Evolutionary conservation across 2,797 vertebrate species (phyloP), one percentile per base, ranked within the genome.

Genomic region (Psittacula derbiana): DNA sequence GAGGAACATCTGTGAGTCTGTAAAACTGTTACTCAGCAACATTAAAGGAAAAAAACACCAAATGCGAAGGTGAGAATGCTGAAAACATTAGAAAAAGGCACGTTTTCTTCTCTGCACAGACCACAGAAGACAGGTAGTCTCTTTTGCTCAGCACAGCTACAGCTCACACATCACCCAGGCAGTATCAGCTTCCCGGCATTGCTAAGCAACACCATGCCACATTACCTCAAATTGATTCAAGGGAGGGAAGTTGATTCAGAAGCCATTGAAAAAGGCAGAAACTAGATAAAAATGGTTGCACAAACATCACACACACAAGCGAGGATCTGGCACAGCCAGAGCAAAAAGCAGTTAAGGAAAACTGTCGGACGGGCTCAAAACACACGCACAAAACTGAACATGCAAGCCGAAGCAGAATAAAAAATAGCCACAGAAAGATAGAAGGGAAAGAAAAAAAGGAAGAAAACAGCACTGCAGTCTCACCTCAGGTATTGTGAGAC

Each of bases 201-300:
- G 95, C 96, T 97, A 97, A 94, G 96, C 96, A 97, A 96, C 88
- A 66, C 82, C 66, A 82, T 24, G 57, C 82, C 94, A 89, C 91
- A 91, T 93, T 93, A 86, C 46, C 93, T 95, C 61, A 69, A 69
- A 66, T 50, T 43, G 74, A 91, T 92, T 96, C 79, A 69, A 46
- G 87, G 93, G 25, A 96, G 58, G 86, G 80, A 96, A 96, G 81
- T 27, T 88, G 90, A 89, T 47, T 82, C 17, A 78, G 83, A 95
- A 92, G 80, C 73, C 76, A 47, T 12, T 69, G 73, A 94, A 91
- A 94, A 86, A 92, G 67, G 60, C 64, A 94, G 87, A 70, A 90
- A 69, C 57, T 76, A 82, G 83, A 96, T 95, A 71, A 85, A 94
- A 95, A 90, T 12, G 14, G 44, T 40, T 69, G 61, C 6, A 5